Evolutionary conservation across 2,888 invertebrate genomes (phyloP).

Genomic region (Drosophila kanekoi): DNA sequence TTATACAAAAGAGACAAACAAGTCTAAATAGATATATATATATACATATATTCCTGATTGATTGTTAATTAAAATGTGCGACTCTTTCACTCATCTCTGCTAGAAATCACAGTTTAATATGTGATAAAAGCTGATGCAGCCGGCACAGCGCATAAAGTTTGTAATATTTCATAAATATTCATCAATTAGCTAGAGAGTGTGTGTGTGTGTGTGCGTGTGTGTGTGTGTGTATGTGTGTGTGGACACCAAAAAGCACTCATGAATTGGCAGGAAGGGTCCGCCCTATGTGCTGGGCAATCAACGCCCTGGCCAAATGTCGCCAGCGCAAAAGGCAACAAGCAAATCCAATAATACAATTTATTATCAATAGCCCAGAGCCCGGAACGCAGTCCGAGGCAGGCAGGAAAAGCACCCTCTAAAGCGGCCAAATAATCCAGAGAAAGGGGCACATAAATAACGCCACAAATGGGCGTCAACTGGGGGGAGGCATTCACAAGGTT

Average conservation of each 20-base stretch:
- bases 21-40: not conserved
- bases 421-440: slow-evolving; percentile 9
- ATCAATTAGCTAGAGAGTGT: slow-evolving; percentile 58
- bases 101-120: slow-evolving; percentile 34
- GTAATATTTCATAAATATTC: slow-evolving; percentile 62
- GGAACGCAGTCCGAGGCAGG: not conserved
- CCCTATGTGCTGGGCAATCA: slow-evolving; percentile 12
- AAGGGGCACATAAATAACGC: slow-evolving; percentile 65
- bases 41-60: not conserved
- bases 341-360: slow-evolving; percentile 79
- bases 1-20: too few species aligned
- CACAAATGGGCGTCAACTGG: slow-evolving; percentile 37
- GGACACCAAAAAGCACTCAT: slow-evolving; percentile 74
- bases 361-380: slow-evolving; percentile 48
- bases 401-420: slow-evolving; percentile 26
- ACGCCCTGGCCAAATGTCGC: slow-evolving; percentile 48
- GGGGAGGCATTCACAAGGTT: slow-evolving; percentile 3
- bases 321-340: slow-evolving; percentile 64
- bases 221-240: slow-evolving; percentile 47
- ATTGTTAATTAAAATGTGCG: not conserved
- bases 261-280: slow-evolving; percentile 52
- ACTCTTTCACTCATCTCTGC: not conserved
- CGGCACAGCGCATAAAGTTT: slow-evolving; percentile 23
- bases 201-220: slow-evolving; percentile 51
- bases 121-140: slow-evolving; percentile 9